Percentiles rank a stretch among this genome's conserved stretches.
These are phyloP conservation scores for Thomomys bottae DNA, from an alignment of 2,113 vertebrate species.

Conservation along the genomic window DNA sequence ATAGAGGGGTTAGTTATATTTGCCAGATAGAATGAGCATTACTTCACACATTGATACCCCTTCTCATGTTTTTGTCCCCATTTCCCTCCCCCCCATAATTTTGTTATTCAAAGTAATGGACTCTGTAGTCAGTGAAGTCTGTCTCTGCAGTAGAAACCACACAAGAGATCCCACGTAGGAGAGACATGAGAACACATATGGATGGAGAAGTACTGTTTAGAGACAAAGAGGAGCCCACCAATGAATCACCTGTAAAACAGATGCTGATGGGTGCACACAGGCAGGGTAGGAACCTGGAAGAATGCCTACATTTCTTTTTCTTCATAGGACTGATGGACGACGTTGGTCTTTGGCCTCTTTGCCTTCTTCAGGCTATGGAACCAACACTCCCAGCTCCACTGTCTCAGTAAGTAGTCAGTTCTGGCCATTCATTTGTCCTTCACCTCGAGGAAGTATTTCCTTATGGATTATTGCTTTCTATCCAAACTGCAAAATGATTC, in stretches of 20 bases:
- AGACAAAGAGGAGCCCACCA: not conserved
- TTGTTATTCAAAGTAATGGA: not conserved
- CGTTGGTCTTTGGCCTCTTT: conserved; percentile 98
- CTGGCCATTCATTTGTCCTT: not conserved
- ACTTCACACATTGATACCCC: no score
- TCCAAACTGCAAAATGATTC: not conserved
- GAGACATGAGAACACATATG: not conserved
- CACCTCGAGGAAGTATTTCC: not conserved
- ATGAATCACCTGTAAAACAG: conserved; percentile 8
- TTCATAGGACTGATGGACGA: conserved; percentile 93
- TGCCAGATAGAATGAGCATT: no score
- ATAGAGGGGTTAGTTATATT: no score
- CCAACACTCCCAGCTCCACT: conserved; percentile 98
- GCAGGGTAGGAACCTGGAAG: not conserved
- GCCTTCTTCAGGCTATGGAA: conserved; percentile 98
- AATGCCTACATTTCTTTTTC: conserved; percentile 55
- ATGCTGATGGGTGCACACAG: not conserved
- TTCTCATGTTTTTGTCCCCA: no score
- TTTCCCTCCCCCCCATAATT: no score
- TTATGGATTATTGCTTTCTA: not conserved
- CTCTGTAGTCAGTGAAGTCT: conserved; percentile 26
- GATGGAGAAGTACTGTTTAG: not conserved
- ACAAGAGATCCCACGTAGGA: not conserved
- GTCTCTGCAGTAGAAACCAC: conserved; percentile 5
- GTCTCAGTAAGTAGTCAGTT: conserved; percentile 92